Evolutionary conservation across 2,888 invertebrate species (phyloP), one percentile per base, ranked within the genome.

Genomic region (Polyommatus icarus): DNA sequence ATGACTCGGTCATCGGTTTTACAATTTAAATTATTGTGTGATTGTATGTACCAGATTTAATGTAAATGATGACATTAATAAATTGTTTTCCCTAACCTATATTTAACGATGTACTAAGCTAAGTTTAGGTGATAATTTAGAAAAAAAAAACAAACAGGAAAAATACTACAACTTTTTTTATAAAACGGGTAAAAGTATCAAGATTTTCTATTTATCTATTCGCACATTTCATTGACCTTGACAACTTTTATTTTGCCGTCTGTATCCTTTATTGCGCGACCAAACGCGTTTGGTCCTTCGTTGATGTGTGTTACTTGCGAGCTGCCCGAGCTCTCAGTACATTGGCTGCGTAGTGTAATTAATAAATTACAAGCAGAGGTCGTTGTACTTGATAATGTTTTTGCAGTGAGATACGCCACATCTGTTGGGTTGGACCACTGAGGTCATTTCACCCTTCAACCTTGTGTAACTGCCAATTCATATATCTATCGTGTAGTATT

Each of bases 341-440:
- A 86, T 84, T 89, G 91, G 91, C 76, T 84, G 84, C 84, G 84
- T 86, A 84, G 89, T 88, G 88, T 90, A 92, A 93, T 93, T 93
- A 92, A 92, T 93, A 92, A 91, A 92, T 92, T 90, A 92, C 90
- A 87, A 89, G 87, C 86, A 84, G 88, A 89, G 93, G 93, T 93
- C 92, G 84, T 91, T 91, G 93, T 86, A 88, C 92, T 84, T 84
- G 81, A 86, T 87, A 91, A 92, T 92, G 91, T 89, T 88, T 89
- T 91, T 87, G 91, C 91, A 89, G 89, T 89, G 91, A 91, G 91
- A 91, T 92, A 92, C 84, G 85, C 84, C 87, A 87, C 92, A 92
- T 92, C 91, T 91, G 93, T 89, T 89, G 85, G 89, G 89, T 89
- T 90, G 89, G 85, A 87, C 83, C 83, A 84, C 86, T 90, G 89